These are phyloP conservation scores for Meta bourneti DNA, from an alignment of 2,888 invertebrate species.

Conservation along the genomic window DNA sequence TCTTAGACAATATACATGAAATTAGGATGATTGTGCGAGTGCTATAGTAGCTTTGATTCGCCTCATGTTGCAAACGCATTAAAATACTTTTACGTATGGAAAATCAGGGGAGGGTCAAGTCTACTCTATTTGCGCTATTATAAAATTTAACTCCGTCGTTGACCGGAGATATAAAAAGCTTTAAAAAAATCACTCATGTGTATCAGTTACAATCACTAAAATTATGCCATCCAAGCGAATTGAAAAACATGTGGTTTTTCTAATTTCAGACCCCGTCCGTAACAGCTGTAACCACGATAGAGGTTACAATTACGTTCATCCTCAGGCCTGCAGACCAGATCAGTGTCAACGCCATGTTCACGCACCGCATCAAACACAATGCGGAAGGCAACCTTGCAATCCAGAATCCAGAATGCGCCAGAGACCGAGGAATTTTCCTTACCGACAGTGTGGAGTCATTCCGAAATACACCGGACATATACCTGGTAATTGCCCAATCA, in stretches of 20 bases:
- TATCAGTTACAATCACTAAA: too few relatives aligned
- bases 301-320: not conserved
- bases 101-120: too few relatives aligned
- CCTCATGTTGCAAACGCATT: too few relatives aligned
- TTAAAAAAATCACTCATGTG: not conserved
- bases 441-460: slow-evolving; percentile 47
- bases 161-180: not conserved
- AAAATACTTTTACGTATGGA: too few relatives aligned
- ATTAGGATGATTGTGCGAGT: too few relatives aligned
- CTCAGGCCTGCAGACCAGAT: not conserved
- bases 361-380: not conserved
- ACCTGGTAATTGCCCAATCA: slow-evolving; percentile 22
- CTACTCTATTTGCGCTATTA: not conserved
- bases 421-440: not conserved
- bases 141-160: not conserved
- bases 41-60: too few relatives aligned
- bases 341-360: not conserved
- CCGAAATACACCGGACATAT: slow-evolving; percentile 63
- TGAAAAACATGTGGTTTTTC: not conserved
- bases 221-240: too few relatives aligned
- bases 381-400: not conserved
- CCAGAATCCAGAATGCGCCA: not conserved
- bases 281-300: not conserved
- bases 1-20: too few relatives aligned
- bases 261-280: not conserved